Percentiles rank a stretch among this genome's conserved stretches.
These are phyloP conservation scores for Thymallus thymallus DNA, from an alignment of 2,113 vertebrate species.

Conservation along the genomic window DNA sequence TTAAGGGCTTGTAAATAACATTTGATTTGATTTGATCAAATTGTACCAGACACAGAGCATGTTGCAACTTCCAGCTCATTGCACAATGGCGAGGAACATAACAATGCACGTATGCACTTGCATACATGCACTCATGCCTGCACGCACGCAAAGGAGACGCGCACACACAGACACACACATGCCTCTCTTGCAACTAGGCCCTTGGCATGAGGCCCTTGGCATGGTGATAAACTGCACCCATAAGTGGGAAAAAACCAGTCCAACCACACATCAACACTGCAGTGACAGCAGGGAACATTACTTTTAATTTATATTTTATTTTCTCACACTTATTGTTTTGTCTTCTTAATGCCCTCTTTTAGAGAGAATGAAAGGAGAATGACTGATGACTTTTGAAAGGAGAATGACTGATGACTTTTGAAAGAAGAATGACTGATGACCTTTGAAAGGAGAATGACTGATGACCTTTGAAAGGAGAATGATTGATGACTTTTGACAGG, in stretches of 20 bases:
- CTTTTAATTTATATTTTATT: not conserved
- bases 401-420: not conserved
- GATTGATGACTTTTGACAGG: too few species aligned
- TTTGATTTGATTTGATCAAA: too few species aligned
- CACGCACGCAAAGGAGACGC: constrained; percentile 6
- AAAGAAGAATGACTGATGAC: too few species aligned
- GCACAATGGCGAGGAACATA: not conserved
- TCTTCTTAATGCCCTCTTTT: not conserved
- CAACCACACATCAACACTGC: constrained; percentile 14
- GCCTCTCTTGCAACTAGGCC: not conserved
- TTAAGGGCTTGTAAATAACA: too few species aligned
- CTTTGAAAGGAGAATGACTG: too few species aligned
- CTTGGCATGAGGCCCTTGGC: constrained; percentile 14
- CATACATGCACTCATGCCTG: constrained; percentile 19
- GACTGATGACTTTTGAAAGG: too few species aligned
- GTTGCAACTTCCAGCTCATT: constrained; percentile 18
- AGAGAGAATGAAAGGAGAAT: constrained; percentile 1
- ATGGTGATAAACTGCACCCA: constrained; percentile 26
- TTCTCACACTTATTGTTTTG: constrained; percentile 3
- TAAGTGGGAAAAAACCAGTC: constrained; percentile 52
- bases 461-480: too few species aligned
- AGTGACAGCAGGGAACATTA: constrained; percentile 5
- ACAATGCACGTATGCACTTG: constrained; percentile 8
- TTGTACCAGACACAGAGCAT: constrained; percentile 15
- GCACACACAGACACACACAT: constrained; percentile 5